Base-by-base conservation (phyloP, 2,113 vertebrate species). In the Tringa solitaria region DNA sequence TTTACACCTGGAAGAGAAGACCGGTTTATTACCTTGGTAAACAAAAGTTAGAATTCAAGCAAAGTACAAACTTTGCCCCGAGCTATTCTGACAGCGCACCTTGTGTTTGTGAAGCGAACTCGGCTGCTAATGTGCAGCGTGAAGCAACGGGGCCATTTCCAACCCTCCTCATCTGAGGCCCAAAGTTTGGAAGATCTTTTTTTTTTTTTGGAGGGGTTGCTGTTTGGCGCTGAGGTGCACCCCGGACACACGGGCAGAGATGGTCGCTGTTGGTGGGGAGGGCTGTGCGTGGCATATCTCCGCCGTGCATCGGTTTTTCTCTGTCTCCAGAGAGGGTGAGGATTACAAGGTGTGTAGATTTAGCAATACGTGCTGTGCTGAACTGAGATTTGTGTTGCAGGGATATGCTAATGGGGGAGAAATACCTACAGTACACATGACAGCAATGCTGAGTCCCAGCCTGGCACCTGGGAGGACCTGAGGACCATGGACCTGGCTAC, bases 31-130 rank as follows among this genome's bases (percentile, higher is more conserved):
- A 97, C 97, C 97, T 98, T 89, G 97, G 98, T 98, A 98, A 98
- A 98, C 98, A 98, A 96, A 97, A 98, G 98, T 95, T 89, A 97
- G 97, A 97, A 98, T 98, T 97, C 97, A 98, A 97, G 97, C 96
- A 98, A 98, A 98, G 98, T 98, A 98, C 98, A 98, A 98, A 98
- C 98, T 98, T 97, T 98, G 98, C 98, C 98, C 94, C 3, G 8
- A 98, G 98, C 98, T 91, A 95, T 98, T 96, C 97, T 98, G 98
- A 98, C 95, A 97, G 97, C 87, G 89, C 97, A 97, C 97, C 97
- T 98, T 98, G 97, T 98, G 98, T 98, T 98, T 98, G 98, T 95
- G 95, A 96, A 97, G 93, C 90, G 96, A 98, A 97, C 97, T 98
- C 46, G 0, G 85, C 92, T 93, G 80, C 94, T 96, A 89, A 89